phyloP scores from a whole-genome alignment of 2,113 vertebrate species.

The Pteruthius melanotis region DNA sequence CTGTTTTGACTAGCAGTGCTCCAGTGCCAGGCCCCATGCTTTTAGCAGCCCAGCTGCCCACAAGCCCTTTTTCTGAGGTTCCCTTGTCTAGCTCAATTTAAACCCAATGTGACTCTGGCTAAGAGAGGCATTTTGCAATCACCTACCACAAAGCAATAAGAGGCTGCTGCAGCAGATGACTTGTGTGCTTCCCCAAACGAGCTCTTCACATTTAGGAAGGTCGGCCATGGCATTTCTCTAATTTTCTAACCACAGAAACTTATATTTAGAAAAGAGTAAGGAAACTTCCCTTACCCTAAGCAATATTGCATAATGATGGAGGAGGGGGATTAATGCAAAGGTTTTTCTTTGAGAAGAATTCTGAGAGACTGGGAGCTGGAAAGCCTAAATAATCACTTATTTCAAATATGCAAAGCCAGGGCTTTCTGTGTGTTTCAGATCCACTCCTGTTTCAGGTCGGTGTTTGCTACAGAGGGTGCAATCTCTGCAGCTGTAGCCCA shows the following conservation, averaged over 20 bases:
- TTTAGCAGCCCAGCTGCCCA: neutral
- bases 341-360: slow-evolving; percentile 21
- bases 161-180: slow-evolving; percentile 21
- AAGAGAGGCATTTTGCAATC: neutral
- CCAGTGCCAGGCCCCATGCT: neutral
- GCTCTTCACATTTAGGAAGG: slow-evolving; percentile 12
- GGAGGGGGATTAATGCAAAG: slow-evolving; percentile 25
- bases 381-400: slow-evolving; percentile 28
- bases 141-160: neutral
- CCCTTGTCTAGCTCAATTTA: slow-evolving; percentile 28
- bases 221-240: neutral
- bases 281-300: slow-evolving; percentile 14
- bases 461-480: neutral
- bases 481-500: neutral
- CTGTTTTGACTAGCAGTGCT: neutral
- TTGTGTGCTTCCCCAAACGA: neutral
- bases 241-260: slow-evolving; percentile 23
- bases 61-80: slow-evolving; percentile 37
- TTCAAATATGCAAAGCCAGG: neutral
- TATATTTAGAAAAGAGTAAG: slow-evolving; percentile 11
- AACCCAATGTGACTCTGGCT: neutral
- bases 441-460: neutral
- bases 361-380: neutral
- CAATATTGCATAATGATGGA: neutral
- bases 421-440: neutral